Evolutionary conservation across 1,140 invertebrate species (phyloP).

Genomic region (Asbolus verrucosus): DNA sequence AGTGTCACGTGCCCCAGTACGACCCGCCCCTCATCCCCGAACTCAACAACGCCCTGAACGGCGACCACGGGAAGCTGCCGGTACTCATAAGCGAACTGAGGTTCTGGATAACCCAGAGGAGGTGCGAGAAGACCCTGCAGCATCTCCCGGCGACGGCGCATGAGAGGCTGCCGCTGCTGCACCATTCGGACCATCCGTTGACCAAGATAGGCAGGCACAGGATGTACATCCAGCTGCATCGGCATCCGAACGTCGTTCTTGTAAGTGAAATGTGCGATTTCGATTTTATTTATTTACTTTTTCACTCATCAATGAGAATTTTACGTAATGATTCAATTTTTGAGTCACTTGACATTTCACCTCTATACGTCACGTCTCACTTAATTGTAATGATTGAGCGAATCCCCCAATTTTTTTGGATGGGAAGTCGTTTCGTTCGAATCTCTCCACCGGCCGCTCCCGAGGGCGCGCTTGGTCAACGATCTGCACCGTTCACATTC

Average conservation of each 20-base stretch:
- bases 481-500: no score
- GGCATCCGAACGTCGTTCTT: conserved; percentile 87
- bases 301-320: not conserved
- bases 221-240: conserved; percentile 88
- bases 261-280: conserved; percentile 66
- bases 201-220: conserved; percentile 81
- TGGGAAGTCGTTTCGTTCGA: no score
- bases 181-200: conserved; percentile 83
- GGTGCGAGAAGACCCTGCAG: conserved; percentile 95
- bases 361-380: not conserved
- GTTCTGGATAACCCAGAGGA: conserved; percentile 90
- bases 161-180: conserved; percentile 85
- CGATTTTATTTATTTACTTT: conserved; percentile 1
- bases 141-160: conserved; percentile 90
- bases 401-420: no score
- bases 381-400: no score
- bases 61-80: conserved; percentile 78
- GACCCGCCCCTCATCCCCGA: conserved; percentile 84
- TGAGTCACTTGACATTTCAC: not conserved
- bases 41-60: conserved; percentile 84
- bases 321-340: not conserved
- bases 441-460: no score
- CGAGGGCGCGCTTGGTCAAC: no score
- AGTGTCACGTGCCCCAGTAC: conserved; percentile 92
- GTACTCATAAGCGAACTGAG: conserved; percentile 79